Base-by-base conservation (phyloP, 1,140 invertebrate species). In the Plutomurus gul region DNA sequence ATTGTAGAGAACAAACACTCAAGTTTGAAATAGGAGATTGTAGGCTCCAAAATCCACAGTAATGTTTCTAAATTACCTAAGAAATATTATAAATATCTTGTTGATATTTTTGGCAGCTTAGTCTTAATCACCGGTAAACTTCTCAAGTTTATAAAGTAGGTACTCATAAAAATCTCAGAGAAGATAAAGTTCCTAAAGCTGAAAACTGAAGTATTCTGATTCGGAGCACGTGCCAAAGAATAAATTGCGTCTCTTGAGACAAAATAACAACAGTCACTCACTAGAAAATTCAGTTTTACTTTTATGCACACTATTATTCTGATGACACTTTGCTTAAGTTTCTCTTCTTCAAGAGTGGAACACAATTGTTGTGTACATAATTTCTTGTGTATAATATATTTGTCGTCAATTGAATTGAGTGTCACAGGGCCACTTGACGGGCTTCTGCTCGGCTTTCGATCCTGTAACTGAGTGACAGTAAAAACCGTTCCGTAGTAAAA, bases 21-120 rank as follows among this genome's bases (percentile, higher is more conserved):
- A 13, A 43, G n/a, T n/a, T 43, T n/a, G 39, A 43, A 13, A n/a
- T 43, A 43, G 11, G 11, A 13, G 39, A 13, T 43, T 49, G 47
- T 49, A 49, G n/a, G 20, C 25, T 51, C 27, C 18, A 4, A 43
- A 65, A 65, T 65, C 56, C 56, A 65, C 56, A 16, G 56, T 43
- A 65, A 18, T 65, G 36, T n/a, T 65, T n/a, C n/a, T n/a, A n/a
- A n/a, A n/a, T n/a, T n/a, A n/a, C n/a, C n/a, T n/a, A n/a, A n/a
- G n/a, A n/a, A 65, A n/a, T 30, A 18, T 3, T 56, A 22, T 60
- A 65, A 65, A 65, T 36, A 30, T 65, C 56, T 30, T 60, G 20
- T 3, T 47, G 25, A 51, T 51, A 65, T 65, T n/a, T n/a, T 65
- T 65, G 56, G 56, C 56, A 65, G 36, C 56, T 65, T 65, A 65